phyloP scores from a whole-genome alignment of 2,113 vertebrate genomes.

The Vimba vimba region DNA sequence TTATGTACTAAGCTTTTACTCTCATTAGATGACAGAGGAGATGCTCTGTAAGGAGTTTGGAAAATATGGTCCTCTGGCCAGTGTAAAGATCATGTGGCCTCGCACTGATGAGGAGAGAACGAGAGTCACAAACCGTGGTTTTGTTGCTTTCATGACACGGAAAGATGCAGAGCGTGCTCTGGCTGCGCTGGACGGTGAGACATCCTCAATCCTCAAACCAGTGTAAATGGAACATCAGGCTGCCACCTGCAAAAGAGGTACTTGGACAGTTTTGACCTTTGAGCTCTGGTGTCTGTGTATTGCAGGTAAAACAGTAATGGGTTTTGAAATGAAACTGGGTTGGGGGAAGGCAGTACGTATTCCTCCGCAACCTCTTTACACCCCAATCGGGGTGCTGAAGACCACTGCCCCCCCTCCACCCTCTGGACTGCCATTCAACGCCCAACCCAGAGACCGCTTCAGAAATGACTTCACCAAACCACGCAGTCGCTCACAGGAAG shows the following conservation, averaged over 20 bases:
- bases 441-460: constrained; percentile 79
- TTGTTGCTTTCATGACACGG: constrained; percentile 83
- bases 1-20: neutral
- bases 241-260: neutral
- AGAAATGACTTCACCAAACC: constrained; percentile 82
- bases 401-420: constrained; percentile 76
- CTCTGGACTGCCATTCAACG: constrained; percentile 82
- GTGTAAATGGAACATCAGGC: neutral
- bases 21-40: constrained; percentile 81
- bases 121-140: constrained; percentile 79
- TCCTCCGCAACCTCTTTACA: constrained; percentile 80
- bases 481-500: constrained; percentile 70
- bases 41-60: constrained; percentile 84
- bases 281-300: neutral
- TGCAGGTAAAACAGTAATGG: constrained; percentile 81
- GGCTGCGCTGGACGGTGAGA: constrained; percentile 77
- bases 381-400: constrained; percentile 75
- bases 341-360: constrained; percentile 84
- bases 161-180: constrained; percentile 81
- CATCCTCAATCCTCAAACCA: neutral
- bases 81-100: constrained; percentile 86
- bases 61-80: constrained; percentile 81
- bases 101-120: constrained; percentile 80
- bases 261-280: neutral
- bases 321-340: constrained; percentile 83